Evolutionary conservation across 2,888 invertebrate genomes (phyloP), one percentile per base, ranked within the genome.

Genomic region (Sesamia inferens): DNA sequence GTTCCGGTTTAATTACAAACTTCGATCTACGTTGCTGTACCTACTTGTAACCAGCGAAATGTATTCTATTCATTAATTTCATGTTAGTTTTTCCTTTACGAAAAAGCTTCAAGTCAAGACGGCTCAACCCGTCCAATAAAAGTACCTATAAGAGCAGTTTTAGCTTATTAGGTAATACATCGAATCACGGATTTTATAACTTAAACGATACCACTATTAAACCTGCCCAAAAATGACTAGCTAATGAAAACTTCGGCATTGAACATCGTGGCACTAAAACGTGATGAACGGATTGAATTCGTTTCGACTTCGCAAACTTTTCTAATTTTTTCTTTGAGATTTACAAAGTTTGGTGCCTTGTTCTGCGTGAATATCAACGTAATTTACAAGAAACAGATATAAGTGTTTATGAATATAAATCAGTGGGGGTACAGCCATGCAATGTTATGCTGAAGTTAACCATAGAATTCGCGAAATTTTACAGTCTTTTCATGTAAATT

Each of bases 401-500:
- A 81, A 82, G 87, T 85, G 84, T 85, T 74, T 83, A 82, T 85
- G 78, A 83, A 87, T 87, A 85, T 74, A 83, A 87, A 87, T 84
- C 74, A 76, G 78, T 64, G 61, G 42, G 80, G 76, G 71, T 72
- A 81, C 78, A 68, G 76, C 74, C 87, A 86, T 90, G 88, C 90
- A 87, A 91, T 87, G 81, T 85, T 87, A 87, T 86, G 84, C 83
- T 82, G 87, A 87, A 85, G 82, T 86, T 79, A 87, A 85, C 84
- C 73, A 79, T 76, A 82, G 78, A 66, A 79, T 86, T 88, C 78
- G 90, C 88, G 76, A 89, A 90, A 90, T 89, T 89, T 89, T 90
- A 90, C 88, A 88, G 85, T 88, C 55, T 84, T 89, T 87, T 87
- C 85, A 93, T 91, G 90, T 89, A 91, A 92, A 93, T 91, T 92